Percentiles rank a stretch among this genome's conserved stretches.
Conservation (phyloP, 37 sponge, comb jelly and placozoan genomes). For the Halisarca cf. caerulea region DNA sequence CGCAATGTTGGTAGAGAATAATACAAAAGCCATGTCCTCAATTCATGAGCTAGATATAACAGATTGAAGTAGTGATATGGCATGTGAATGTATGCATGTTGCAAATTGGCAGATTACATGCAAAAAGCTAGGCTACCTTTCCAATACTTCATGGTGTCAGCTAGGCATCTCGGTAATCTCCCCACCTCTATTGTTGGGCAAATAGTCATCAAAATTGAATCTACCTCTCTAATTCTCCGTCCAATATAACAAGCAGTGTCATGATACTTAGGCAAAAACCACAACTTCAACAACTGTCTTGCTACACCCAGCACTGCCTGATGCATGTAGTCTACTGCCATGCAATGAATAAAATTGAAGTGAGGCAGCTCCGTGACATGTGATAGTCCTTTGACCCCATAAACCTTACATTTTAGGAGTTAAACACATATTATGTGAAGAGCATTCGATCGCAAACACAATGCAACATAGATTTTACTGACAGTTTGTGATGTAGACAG, state of each 20-base stretch:
- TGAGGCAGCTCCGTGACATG: constrained; percentile 27
- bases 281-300: constrained; percentile 36
- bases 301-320: constrained; percentile 35
- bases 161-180: constrained; percentile 31
- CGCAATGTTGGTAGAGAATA: constrained; percentile 31
- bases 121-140: too few species aligned
- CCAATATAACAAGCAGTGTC: constrained; percentile 40
- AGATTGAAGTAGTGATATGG: too few species aligned
- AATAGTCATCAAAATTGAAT: constrained; percentile 26
- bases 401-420: constrained; percentile 28
- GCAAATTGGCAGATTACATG: too few species aligned
- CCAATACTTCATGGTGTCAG: constrained; percentile 43
- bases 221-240: background rate
- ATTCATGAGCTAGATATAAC: constrained; percentile 46
- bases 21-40: constrained; percentile 40
- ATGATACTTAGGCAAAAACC: constrained; percentile 30
- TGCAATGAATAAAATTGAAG: constrained; percentile 34
- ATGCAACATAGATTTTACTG: too few species aligned
- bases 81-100: too few species aligned
- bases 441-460: too few species aligned
- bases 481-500: too few species aligned
- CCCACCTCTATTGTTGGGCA: constrained; percentile 36
- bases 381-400: constrained; percentile 51
- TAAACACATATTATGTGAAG: too few species aligned
- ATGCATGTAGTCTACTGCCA: constrained; percentile 54